phyloP scores from a whole-genome alignment of 1,140 invertebrate genomes.

The Scaptomyza montana region DNA sequence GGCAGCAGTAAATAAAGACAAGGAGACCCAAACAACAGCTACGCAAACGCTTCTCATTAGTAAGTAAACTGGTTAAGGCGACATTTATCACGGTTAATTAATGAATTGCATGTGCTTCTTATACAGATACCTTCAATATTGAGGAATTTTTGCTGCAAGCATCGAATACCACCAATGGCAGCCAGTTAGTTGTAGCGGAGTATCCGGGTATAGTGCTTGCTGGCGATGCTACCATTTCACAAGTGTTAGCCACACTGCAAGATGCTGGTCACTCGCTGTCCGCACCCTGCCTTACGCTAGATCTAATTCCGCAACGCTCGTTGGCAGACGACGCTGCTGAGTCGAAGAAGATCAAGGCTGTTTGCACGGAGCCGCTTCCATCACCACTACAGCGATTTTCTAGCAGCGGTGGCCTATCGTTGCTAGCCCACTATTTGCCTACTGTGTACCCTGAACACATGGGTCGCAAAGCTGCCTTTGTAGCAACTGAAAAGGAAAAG shows the following conservation, averaged over 20 bases:
- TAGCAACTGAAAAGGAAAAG: constrained; percentile 85
- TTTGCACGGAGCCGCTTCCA: constrained; percentile 72
- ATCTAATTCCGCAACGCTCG: constrained; percentile 55
- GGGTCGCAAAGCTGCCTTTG: constrained; percentile 77
- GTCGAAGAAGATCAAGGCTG: constrained; percentile 58
- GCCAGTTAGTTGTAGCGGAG: constrained; percentile 80
- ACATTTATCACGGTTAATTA: neutral
- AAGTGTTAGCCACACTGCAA: constrained; percentile 86
- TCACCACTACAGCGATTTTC: constrained; percentile 92
- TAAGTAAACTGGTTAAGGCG: constrained; percentile 20
- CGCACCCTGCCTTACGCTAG: constrained; percentile 85
- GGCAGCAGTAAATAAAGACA: constrained; percentile 69
- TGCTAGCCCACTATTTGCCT: constrained; percentile 93
- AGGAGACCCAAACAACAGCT: constrained; percentile 66
- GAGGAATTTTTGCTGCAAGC: constrained; percentile 72
- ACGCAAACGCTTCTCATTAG: constrained; percentile 56
- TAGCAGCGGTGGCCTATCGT: constrained; percentile 92
- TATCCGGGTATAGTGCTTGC: constrained; percentile 85
- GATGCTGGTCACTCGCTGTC: constrained; percentile 86
- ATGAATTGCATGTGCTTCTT: neutral
- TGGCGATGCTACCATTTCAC: constrained; percentile 86
- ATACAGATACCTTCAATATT: constrained; percentile 66
- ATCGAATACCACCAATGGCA: constrained; percentile 46
- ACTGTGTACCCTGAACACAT: constrained; percentile 91
- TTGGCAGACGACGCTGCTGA: constrained; percentile 47